phyloP scores from a whole-genome alignment of 2,888 invertebrate species.

The Colostygia pectinataria region DNA sequence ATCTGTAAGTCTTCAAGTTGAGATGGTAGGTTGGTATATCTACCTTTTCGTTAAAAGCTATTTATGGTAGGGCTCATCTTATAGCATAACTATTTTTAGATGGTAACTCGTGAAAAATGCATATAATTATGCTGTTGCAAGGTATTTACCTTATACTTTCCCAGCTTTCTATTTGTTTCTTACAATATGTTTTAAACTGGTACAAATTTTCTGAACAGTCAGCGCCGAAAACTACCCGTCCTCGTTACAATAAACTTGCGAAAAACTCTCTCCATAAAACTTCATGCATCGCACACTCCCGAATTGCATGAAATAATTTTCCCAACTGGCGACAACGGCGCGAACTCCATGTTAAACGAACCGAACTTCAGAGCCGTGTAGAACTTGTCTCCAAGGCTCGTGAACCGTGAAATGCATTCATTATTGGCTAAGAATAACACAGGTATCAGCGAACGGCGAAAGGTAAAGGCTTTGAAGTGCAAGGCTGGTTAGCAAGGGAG shows the following conservation, averaged over 20 bases:
- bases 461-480: conserved; percentile 18
- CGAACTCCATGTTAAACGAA: conserved; percentile 49
- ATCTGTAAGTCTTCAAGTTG: conserved; percentile 8
- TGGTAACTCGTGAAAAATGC: too few relatives aligned
- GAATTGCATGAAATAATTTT: conserved; percentile 35
- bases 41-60: too few relatives aligned
- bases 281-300: conserved; percentile 27
- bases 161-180: not conserved
- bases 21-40: conserved; percentile 2
- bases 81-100: too few relatives aligned
- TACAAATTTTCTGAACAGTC: not conserved
- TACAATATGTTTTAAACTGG: not conserved
- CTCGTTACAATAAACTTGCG: conserved; percentile 16
- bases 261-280: conserved; percentile 25
- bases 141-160: too few relatives aligned
- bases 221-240: conserved; percentile 10
- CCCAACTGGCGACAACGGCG: conserved; percentile 33
- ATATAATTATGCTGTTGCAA: too few relatives aligned
- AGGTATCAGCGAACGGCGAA: conserved; percentile 14
- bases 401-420: conserved; percentile 30
- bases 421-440: conserved; percentile 30
- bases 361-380: conserved; percentile 33
- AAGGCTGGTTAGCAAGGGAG: not conserved
- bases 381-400: conserved; percentile 17
- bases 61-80: too few relatives aligned